Evolutionary conservation across 1,140 invertebrate genomes (phyloP).

Genomic region (Sitodiplosis mosellana): DNA sequence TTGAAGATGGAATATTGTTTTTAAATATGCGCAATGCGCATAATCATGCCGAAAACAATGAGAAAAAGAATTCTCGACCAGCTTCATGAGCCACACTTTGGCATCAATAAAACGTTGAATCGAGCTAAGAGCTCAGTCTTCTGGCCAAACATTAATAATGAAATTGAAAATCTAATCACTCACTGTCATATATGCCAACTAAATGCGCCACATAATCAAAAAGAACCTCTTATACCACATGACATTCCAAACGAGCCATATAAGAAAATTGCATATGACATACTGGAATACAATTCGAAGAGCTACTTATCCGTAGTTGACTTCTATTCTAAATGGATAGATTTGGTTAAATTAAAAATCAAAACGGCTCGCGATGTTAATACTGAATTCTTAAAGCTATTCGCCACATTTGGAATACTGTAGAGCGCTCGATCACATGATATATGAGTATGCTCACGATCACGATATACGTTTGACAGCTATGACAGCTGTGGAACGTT

Average conservation of each 20-base stretch:
- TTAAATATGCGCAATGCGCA: slow-evolving; percentile 12
- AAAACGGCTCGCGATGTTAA: no score
- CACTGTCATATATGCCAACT: slow-evolving; percentile 14
- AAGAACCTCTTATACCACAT: slow-evolving; percentile 13
- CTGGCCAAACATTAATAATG: no score
- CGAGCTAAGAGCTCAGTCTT: no score
- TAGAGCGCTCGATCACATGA: no score
- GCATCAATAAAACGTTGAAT: no score
- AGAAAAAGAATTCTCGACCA: slow-evolving; percentile 14
- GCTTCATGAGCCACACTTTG: slow-evolving; percentile 19
- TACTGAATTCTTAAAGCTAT: slow-evolving; percentile 10
- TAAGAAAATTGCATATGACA: slow-evolving; percentile 13
- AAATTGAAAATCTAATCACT: slow-evolving; percentile 15
- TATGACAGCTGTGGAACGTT: no score
- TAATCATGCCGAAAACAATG: slow-evolving; percentile 15
- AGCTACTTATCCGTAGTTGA: no score
- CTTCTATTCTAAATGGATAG: no score
- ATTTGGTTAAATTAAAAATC: no score
- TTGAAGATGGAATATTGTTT: slow-evolving; percentile 15
- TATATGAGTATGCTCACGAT: no score
- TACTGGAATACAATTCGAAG: slow-evolving; percentile 8
- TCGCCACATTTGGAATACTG: slow-evolving; percentile 14
- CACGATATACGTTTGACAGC: no score
- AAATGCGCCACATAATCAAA: slow-evolving; percentile 11
- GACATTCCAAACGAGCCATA: slow-evolving; percentile 14